Conservation (phyloP, 2,797 vertebrate genomes). For the Tokudaia tokunoshimensis region DNA sequence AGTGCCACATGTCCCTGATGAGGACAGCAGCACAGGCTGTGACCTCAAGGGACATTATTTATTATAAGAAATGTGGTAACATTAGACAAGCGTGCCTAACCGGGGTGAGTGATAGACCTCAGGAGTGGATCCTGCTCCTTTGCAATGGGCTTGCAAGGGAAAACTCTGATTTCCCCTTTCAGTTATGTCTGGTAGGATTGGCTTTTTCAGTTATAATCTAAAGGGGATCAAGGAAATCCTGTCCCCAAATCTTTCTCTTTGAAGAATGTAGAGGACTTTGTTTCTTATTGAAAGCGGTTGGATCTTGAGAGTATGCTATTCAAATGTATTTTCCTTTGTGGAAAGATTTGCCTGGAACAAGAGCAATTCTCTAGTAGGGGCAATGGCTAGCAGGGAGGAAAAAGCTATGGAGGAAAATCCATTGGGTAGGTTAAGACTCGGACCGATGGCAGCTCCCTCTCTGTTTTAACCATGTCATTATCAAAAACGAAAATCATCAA, state of each 20-base stretch:
- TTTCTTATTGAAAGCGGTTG: constrained; percentile 15
- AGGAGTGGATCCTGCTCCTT: neutral
- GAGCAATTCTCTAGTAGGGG: neutral
- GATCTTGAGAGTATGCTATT: neutral
- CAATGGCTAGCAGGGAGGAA: neutral
- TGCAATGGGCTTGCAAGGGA: neutral
- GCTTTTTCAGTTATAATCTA: neutral
- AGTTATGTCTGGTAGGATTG: neutral
- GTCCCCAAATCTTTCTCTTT: neutral
- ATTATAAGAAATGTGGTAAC: neutral
- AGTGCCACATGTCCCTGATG: neutral
- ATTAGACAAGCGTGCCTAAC: neutral
- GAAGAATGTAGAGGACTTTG: neutral
- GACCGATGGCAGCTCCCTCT: neutral
- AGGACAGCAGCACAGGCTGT: neutral
- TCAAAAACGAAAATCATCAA: neutral
- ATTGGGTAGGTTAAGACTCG: neutral
- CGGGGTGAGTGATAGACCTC: neutral
- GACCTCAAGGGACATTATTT: neutral
- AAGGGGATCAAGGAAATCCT: neutral
- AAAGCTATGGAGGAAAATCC: neutral
- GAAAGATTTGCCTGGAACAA: neutral
- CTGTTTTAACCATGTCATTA: neutral
- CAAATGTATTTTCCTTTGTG: constrained; percentile 2
- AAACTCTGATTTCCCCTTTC: neutral